Base-by-base conservation (phyloP, 2,888 invertebrate genomes). In the Chironomus tentans region DNA sequence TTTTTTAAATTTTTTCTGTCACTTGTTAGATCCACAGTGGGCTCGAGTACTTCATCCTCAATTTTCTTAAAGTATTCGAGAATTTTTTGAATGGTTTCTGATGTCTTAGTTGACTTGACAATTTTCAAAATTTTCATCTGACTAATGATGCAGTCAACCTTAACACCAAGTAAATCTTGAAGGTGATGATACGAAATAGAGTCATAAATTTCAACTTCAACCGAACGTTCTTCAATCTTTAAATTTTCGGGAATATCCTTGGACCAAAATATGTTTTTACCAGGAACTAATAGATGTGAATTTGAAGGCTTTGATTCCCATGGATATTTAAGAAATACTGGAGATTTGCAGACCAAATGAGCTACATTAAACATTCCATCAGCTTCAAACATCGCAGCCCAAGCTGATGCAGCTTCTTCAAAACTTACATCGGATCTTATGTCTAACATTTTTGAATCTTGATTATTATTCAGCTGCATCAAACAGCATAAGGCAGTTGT, bases 41-140 rank as follows among this genome's bases (percentile, higher is more conserved):
- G 65, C 13, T 21, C 24, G 3, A 7, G 18, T 10, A 65, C 22
- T 65, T 21, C 22, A 28, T 22, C 56, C 56, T 71, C 71, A 56
- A 48, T 28, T 5, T 15, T 22, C 10, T 50, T 24, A 10, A 71
- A 71, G 50, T 71, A 71, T 1, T 12, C 5, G n/a, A 28, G n/a
- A 4, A 71, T 71, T 3, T n/a, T 6, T 3, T 71, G 2, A 13
- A 56, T 50, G 1, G 12, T 50, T n/a, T 50, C 22, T 4, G n/a
- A 22, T 4, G 56, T 10, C 24, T 56, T 56, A 13, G 50, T 3
- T n/a, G 71, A 56, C 2, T 28, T n/a, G 15, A 71, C 24, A 28
- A 71, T 48, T 13, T 70, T 70, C 47, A 47, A 21, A 47, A 70
- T 22, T 48, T 71, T 71, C 71, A 50, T 56, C 13, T n/a, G 21